Conservation (phyloP, 2,888 invertebrate genomes). For the Andrena fulva region DNA sequence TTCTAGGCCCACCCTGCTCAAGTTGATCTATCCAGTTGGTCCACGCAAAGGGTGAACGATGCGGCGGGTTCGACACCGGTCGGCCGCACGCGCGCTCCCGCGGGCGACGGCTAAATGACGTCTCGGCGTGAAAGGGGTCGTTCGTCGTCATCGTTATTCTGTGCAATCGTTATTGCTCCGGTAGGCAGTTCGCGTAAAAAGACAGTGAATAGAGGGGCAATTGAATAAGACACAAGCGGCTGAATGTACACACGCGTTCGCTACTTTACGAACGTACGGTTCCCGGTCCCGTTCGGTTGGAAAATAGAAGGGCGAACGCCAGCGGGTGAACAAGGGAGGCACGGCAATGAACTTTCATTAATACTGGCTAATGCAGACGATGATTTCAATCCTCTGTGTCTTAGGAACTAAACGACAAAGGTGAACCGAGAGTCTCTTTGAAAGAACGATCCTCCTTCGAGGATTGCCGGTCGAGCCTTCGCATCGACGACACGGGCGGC, state of each 20-base stretch:
- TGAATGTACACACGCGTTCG: constrained; percentile 42
- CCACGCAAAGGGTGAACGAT: neutral
- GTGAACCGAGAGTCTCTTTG: constrained; percentile 3
- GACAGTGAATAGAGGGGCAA: constrained; percentile 26
- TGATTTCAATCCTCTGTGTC: constrained; percentile 43
- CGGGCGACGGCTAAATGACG: constrained; percentile 20
- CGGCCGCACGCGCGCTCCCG: constrained; percentile 26
- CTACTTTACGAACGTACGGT: constrained; percentile 18
- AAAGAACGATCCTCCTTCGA: constrained; percentile 3
- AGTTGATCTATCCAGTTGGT: neutral
- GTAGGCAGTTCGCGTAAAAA: constrained; percentile 53
- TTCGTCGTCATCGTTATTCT: constrained; percentile 18
- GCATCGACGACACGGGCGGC: neutral
- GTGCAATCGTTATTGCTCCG: constrained; percentile 37
- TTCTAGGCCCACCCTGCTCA: too few species aligned
- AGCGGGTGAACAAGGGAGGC: constrained; percentile 49
- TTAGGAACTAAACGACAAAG: constrained; percentile 61
- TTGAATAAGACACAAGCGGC: constrained; percentile 59
- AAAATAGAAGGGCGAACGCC: constrained; percentile 35
- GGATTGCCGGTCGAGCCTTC: too few species aligned
- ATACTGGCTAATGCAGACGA: constrained; percentile 51
- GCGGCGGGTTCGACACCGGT: neutral
- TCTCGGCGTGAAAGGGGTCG: constrained; percentile 22
- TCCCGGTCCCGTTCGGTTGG: neutral
- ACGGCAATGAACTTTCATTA: constrained; percentile 43